Conservation (phyloP, 2,888 invertebrate genomes). For the Digitonthophagus gazella region DNA sequence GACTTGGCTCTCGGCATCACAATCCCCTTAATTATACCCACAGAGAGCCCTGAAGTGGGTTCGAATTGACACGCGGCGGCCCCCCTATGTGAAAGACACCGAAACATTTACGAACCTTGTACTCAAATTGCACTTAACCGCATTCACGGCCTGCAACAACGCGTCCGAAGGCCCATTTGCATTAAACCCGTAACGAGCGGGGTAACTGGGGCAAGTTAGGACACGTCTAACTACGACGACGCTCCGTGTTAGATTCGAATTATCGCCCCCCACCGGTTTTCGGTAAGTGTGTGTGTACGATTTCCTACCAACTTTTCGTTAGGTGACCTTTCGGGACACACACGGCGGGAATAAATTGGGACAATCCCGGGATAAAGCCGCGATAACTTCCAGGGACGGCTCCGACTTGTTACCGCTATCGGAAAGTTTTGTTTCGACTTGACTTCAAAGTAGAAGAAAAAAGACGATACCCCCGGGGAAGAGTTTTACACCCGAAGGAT, state of each 20-base stretch:
- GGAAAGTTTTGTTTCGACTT: conserved; percentile 15
- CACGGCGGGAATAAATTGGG: conserved; percentile 10
- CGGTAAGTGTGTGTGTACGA: background rate
- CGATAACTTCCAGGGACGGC: background rate
- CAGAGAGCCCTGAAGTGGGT: background rate
- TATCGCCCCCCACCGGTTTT: background rate
- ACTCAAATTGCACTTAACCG: background rate
- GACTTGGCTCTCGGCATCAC: background rate
- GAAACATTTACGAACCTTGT: background rate
- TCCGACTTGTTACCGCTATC: conserved; percentile 21
- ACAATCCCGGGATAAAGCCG: background rate
- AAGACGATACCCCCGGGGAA: background rate
- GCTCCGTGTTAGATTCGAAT: background rate
- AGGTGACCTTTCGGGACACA: background rate
- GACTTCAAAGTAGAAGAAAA: background rate
- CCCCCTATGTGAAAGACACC: background rate
- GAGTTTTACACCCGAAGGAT: background rate
- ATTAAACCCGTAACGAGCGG: background rate
- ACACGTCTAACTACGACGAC: background rate
- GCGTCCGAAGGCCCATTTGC: background rate
- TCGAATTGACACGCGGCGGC: background rate
- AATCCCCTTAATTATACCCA: background rate
- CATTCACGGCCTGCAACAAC: background rate
- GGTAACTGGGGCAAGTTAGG: background rate
- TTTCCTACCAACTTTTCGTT: background rate